A percentile compares a stretch with the other conserved stretches of the same genome.
phyloP scores from a whole-genome alignment of 2,797 vertebrate species.

The Phoebastria nigripes region DNA sequence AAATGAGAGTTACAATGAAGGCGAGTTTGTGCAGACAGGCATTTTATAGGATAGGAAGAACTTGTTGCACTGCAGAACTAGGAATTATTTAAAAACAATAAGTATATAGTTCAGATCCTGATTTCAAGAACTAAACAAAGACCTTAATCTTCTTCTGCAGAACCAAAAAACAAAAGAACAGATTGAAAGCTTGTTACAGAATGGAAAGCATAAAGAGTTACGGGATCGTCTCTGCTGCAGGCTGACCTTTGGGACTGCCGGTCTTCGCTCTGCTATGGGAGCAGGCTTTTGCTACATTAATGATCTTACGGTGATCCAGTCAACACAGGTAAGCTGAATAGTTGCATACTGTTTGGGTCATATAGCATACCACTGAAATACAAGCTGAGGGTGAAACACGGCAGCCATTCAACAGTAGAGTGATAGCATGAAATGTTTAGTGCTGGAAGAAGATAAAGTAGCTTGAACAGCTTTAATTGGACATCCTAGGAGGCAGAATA shows the following conservation, averaged over 20 bases:
- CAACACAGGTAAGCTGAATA: constrained; percentile 82
- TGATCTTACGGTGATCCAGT: constrained; percentile 92
- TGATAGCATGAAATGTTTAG: background rate
- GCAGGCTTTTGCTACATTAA: constrained; percentile 93
- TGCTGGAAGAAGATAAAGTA: background rate
- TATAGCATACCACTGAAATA: background rate
- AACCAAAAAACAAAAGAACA: constrained; percentile 85
- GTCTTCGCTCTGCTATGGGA: constrained; percentile 91
- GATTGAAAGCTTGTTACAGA: constrained; percentile 79
- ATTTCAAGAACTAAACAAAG: background rate
- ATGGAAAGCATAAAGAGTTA: constrained; percentile 79
- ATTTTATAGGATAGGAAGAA: fast-evolving
- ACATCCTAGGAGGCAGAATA: background rate
- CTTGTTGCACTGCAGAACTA: background rate
- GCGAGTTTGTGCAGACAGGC: fast-evolving
- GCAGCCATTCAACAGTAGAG: background rate
- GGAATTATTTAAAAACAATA: fast-evolving
- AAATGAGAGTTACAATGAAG: fast-evolving
- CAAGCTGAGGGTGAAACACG: background rate
- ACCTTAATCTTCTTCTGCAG: constrained; percentile 33
- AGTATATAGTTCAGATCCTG: fast-evolving
- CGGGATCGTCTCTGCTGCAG: constrained; percentile 82
- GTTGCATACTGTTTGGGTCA: fast-evolving
- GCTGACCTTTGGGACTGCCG: constrained; percentile 90
- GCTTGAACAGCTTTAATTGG: background rate